Conservation (phyloP, 2,797 vertebrate genomes). For the Furcifer pardalis region DNA sequence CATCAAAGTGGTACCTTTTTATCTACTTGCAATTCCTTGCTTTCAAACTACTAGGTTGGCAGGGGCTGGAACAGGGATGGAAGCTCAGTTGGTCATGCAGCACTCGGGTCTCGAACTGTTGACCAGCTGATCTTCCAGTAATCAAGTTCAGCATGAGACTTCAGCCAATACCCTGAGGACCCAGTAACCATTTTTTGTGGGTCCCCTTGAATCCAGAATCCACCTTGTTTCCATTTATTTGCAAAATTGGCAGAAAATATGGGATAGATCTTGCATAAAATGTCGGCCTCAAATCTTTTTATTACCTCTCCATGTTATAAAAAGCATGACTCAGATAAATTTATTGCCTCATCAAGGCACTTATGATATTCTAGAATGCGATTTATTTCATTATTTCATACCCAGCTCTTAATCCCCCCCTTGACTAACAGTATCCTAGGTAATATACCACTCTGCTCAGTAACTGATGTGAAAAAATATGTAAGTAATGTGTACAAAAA, state of each 20-base stretch:
- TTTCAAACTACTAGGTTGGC: no score
- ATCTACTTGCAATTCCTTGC: no score
- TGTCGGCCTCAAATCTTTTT: constrained; percentile 7
- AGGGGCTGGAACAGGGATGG: no score
- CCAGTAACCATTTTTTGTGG: not conserved
- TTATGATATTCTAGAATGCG: constrained; percentile 28
- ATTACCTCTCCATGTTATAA: constrained; percentile 45
- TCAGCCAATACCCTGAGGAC: no score
- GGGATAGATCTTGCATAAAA: constrained; percentile 2
- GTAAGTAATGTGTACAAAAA: constrained; percentile 18
- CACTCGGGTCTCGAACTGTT: no score
- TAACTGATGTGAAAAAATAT: constrained; percentile 30
- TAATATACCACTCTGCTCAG: constrained; percentile 36
- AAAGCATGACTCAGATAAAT: constrained; percentile 23
- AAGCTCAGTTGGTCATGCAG: no score
- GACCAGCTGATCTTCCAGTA: no score
- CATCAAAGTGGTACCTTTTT: no score
- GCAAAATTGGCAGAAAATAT: not conserved
- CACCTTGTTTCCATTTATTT: not conserved
- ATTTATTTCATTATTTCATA: constrained; percentile 48
- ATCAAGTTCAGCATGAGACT: no score
- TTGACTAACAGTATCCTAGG: constrained; percentile 21
- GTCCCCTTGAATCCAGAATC: not conserved
- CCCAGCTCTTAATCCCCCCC: constrained; percentile 29
- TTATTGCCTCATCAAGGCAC: constrained; percentile 17